Conservation (phyloP, 1,140 invertebrate genomes). For the Cyclargus thomasi region DNA sequence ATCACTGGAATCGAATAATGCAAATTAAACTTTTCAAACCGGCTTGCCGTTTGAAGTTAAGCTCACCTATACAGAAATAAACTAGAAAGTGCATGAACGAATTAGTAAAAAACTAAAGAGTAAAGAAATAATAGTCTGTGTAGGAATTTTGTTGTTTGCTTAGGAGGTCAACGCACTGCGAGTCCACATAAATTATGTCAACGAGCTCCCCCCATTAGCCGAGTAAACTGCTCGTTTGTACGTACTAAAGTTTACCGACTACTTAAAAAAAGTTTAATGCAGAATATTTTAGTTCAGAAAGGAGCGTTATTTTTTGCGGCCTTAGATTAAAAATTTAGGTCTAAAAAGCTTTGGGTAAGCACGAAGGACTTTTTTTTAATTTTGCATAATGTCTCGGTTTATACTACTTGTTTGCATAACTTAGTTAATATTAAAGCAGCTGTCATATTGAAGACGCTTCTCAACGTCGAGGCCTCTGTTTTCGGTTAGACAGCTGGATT, state of each 20-base stretch:
- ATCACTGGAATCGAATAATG: too few relatives aligned
- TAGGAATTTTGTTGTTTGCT: neutral
- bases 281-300: neutral
- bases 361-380: too few relatives aligned
- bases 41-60: too few relatives aligned
- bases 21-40: too few relatives aligned
- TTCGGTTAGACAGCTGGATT: too few relatives aligned
- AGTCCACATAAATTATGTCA: slow-evolving; percentile 1
- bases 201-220: neutral
- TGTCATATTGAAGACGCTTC: too few relatives aligned
- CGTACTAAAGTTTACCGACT: slow-evolving; percentile 1
- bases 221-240: neutral
- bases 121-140: neutral
- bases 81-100: neutral
- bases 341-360: neutral
- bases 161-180: neutral
- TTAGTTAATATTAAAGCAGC: neutral
- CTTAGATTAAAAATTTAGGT: neutral
- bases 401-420: neutral
- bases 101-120: neutral
- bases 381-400: neutral
- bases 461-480: too few relatives aligned
- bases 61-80: neutral
- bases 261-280: neutral
- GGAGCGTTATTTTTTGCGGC: neutral